These are phyloP conservation scores for Guaruba guarouba DNA, from an alignment of 2,113 vertebrate species.

Conservation along the genomic window DNA sequence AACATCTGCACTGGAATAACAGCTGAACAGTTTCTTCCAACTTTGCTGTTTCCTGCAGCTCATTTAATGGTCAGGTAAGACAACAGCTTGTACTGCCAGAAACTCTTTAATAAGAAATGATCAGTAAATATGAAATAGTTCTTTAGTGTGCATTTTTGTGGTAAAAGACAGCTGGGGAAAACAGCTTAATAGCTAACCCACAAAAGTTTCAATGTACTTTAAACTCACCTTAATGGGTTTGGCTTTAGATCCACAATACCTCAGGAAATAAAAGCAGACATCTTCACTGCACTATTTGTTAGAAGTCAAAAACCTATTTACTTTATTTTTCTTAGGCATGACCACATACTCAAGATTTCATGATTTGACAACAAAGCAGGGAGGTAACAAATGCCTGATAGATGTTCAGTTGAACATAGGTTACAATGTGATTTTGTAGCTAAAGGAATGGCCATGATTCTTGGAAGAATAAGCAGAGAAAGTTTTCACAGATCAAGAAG, in stretches of 20 bases:
- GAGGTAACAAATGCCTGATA: neutral
- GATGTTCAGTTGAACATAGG: neutral
- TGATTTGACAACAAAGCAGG: neutral
- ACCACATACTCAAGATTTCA: neutral
- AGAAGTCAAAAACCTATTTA: neutral
- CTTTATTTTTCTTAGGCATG: neutral
- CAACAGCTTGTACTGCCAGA: slow-evolving; percentile 4
- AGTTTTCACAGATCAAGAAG: neutral
- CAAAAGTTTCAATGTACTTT: neutral
- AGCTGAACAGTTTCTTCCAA: neutral
- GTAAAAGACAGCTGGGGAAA: neutral
- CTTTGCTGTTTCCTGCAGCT: neutral
- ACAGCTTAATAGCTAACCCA: neutral
- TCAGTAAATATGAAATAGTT: neutral
- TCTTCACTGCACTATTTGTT: neutral
- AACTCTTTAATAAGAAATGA: slow-evolving; percentile 20
- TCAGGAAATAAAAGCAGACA: neutral
- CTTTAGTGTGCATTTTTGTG: neutral
- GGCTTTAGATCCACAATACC: neutral
- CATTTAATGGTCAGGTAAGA: neutral
- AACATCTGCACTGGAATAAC: neutral
- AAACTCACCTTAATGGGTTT: neutral
- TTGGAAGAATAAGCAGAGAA: neutral
- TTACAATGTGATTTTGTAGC: neutral
- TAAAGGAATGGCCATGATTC: neutral